Evolutionary conservation across 2,797 vertebrate species (phyloP), one percentile per base, ranked within the genome.

Genomic region (Menidia menidia): DNA sequence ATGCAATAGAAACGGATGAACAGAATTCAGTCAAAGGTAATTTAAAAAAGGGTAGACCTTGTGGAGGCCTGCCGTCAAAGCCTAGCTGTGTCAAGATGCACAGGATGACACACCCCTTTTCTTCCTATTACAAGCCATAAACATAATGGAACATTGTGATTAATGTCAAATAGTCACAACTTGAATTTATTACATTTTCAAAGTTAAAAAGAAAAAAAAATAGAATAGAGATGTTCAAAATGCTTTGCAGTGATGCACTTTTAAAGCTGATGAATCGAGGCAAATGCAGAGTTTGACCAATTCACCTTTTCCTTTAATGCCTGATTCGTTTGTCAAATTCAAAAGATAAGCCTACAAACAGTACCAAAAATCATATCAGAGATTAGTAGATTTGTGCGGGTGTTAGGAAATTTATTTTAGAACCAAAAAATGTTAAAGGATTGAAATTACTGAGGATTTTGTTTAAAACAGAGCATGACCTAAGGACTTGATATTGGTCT

Each of bases 71-170:
- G 97, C 97, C 97, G 97, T 96, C 98, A 98, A 98, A 98, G 97
- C 96, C 97, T 98, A 99, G 97, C 98, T 97, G 97, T 98, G 97
- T 98, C 97, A 98, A 93, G 97, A 96, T 95, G 97, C 97, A 98
- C 97, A 97, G 96, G 97, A 98, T 97, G 97, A 99, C 97, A 98
- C 97, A 98, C 97, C 97, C 95, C 96, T 97, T 98, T 97, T 98
- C 97, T 97, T 98, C 97, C 97, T 98, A 98, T 98, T 97, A 98
- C 97, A 98, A 98, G 97, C 97, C 97, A 98, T 98, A 97, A 99
- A 98, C 96, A 99, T 99, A 98, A 98, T 96, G 97, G 97, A 98
- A 99, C 97, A 98, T 97, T 96, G 95, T 96, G 96, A 97, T 98
- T 98, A 98, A 98, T 96, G 97, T 97, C 97, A 98, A 95, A 96